phyloP scores from a whole-genome alignment of 2,888 invertebrate genomes.

The Thumatha senex region DNA sequence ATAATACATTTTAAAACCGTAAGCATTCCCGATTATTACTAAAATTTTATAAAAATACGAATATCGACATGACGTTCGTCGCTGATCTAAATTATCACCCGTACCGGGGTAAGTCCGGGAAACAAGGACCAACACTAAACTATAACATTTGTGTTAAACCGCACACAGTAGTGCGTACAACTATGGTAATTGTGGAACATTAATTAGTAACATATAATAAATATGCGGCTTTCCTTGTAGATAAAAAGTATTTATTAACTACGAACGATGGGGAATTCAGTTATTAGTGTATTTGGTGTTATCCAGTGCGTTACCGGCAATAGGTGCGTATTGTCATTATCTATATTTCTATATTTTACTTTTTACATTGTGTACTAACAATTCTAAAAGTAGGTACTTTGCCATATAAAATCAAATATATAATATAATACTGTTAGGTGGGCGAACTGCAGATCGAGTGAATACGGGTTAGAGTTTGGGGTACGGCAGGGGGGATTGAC shows the following conservation, averaged over 20 bases:
- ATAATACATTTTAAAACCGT: too few relatives aligned
- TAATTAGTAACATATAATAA: constrained; percentile 60
- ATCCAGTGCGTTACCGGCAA: constrained; percentile 1
- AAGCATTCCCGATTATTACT: too few relatives aligned
- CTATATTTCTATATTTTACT: not conserved
- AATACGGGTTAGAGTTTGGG: too few relatives aligned
- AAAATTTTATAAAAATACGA: too few relatives aligned
- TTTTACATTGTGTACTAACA: not conserved
- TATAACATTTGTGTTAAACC: constrained; percentile 20
- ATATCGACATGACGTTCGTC: not conserved
- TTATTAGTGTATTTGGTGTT: constrained; percentile 24
- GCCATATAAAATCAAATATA: too few relatives aligned
- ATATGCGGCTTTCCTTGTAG: constrained; percentile 73
- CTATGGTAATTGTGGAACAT: constrained; percentile 28
- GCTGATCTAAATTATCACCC: not conserved
- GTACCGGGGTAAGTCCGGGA: constrained; percentile 5
- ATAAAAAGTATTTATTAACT: constrained; percentile 64
- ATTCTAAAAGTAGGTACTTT: too few relatives aligned
- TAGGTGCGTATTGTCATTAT: constrained; percentile 11
- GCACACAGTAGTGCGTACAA: constrained; percentile 21
- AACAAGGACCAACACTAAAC: constrained; percentile 11
- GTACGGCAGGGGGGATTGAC: too few relatives aligned
- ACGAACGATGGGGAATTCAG: constrained; percentile 8
- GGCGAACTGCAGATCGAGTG: too few relatives aligned
- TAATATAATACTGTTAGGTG: too few relatives aligned